These are phyloP conservation scores for Stomorhina lunata DNA, from an alignment of 2,888 invertebrate species.

Conservation along the genomic window DNA sequence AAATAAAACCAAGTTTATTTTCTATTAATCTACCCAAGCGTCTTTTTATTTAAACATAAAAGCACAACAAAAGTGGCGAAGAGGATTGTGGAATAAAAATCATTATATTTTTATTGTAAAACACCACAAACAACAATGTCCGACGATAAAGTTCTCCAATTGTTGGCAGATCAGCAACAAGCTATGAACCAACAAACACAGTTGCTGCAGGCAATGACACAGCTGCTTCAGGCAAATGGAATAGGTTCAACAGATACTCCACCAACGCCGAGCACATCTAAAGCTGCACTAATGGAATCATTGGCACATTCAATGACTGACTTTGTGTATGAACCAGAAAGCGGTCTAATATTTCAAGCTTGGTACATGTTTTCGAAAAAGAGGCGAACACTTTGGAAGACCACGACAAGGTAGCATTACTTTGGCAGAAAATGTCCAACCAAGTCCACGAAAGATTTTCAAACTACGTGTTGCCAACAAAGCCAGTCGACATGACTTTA, in stretches of 20 bases:
- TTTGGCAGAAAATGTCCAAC: slow-evolving; percentile 34
- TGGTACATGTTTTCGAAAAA: slow-evolving; percentile 37
- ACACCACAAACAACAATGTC: neutral
- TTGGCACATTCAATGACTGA: slow-evolving; percentile 13
- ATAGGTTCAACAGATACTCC: neutral
- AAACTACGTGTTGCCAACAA: slow-evolving; percentile 28
- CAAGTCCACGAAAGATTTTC: slow-evolving; percentile 18
- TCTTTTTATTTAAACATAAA: too few species aligned
- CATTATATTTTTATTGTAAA: neutral
- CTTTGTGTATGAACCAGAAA: slow-evolving; percentile 22
- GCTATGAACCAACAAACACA: neutral
- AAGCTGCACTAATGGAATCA: slow-evolving; percentile 12
- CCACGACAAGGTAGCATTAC: neutral
- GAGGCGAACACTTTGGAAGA: slow-evolving; percentile 21
- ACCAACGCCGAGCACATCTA: neutral
- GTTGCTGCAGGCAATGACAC: neutral
- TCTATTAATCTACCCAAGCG: too few species aligned
- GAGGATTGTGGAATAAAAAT: slow-evolving; percentile 1
- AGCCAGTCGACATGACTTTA: neutral
- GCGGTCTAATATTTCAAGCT: slow-evolving; percentile 14
- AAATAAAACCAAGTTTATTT: too few species aligned
- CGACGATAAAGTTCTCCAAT: slow-evolving; percentile 3
- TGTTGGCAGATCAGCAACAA: neutral
- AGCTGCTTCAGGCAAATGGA: neutral
- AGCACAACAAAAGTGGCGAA: neutral